These are phyloP conservation scores for Myotis yumanensis DNA, from an alignment of 2,113 vertebrate species.

Conservation along the genomic window DNA sequence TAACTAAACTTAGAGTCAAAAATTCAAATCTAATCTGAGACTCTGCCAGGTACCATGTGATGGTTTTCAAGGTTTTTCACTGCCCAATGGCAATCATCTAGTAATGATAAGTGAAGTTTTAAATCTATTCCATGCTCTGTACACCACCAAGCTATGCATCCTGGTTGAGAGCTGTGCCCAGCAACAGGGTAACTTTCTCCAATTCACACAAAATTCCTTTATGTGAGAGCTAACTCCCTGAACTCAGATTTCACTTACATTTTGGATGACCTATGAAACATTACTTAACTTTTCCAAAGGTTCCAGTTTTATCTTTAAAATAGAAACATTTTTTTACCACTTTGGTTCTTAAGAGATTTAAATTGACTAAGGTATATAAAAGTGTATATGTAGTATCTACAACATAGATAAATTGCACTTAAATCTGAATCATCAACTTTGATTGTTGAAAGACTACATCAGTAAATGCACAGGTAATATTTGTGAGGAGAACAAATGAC, in stretches of 20 bases:
- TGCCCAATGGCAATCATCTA: neutral
- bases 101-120: neutral
- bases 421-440: neutral
- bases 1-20: conserved; percentile 13
- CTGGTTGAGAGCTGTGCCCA: neutral
- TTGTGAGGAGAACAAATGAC: neutral
- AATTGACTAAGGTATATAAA: neutral
- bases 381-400: neutral
- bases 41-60: neutral
- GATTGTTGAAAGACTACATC: neutral
- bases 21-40: neutral
- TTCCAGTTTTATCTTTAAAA: neutral
- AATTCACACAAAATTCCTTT: neutral
- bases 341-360: neutral
- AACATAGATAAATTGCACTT: neutral
- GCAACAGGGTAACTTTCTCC: neutral
- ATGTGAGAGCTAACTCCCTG: neutral
- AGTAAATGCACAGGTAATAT: neutral
- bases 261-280: neutral
- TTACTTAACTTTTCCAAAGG: neutral
- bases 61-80: neutral
- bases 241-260: neutral
- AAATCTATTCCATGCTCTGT: neutral
- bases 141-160: neutral
- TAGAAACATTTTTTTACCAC: neutral